Base-by-base conservation (phyloP, 2,888 invertebrate species). In the Boloria selene region DNA sequence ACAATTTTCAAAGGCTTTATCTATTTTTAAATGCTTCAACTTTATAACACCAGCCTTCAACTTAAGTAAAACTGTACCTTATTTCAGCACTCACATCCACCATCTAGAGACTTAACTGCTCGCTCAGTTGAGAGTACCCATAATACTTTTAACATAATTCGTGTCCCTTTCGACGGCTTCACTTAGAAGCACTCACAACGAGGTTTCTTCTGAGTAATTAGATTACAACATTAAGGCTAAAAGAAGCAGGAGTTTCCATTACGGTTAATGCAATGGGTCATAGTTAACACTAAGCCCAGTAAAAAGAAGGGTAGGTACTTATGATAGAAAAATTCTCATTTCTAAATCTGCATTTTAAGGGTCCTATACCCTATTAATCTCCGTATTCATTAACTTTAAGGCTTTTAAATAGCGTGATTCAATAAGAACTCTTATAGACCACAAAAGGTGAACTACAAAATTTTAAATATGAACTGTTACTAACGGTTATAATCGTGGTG, bases 171-270 rank as follows among this genome's bases (percentile, higher is more conserved):
- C 1, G 55, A 51, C 54, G 50, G 13, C 7, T 17, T 31, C 58
- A 26, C 56, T 68, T 56, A 58, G 61, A 59, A 65, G 66, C 62
- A 62, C 64, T 69, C 38, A 14, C 49, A 54, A 58, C 18, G 53
- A 47, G 55, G 52, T 58, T 59, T 53, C 64, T 66, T 50, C 61
- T 53, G 26, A 58, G 60, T 70, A 69, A 69, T 69, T 56, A 64
- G 64, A 69, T 70, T 63, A 68, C 51, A 60, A 54, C 38, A 63
- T 67, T 64, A 69, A 47, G 53, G 61, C 56, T 56, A 61, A 64
- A 49, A 66, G 59, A 54, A n/a, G 47, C 13, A 45, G 22, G 26
- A 53, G 64, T 50, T 64, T 64, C 45, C 61, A 52, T 45, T 64
- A 26, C 14, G 42, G 56, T 42, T 51, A 49, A 62, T 55, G 49